Evolutionary conservation across 2,888 invertebrate genomes (phyloP).

Genomic region (Fragum whitleyi): DNA sequence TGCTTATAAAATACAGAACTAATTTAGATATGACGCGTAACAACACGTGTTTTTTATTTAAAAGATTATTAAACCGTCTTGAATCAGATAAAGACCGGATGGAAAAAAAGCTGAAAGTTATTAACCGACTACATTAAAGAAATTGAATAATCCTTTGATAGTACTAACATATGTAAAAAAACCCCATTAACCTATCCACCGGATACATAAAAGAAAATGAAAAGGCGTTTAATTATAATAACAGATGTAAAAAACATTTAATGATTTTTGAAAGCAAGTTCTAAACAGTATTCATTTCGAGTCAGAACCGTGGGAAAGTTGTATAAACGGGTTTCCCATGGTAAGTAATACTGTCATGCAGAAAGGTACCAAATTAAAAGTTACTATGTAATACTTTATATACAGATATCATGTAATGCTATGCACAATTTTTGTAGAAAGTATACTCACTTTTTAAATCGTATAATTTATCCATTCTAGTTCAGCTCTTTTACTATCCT

Average conservation of each 20-base stretch:
- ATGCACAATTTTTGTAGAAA: neutral
- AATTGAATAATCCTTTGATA: neutral
- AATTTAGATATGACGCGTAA: neutral
- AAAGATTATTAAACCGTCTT: neutral
- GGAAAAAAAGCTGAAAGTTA: neutral
- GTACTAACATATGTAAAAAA: too few relatives aligned
- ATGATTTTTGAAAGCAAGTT: too few relatives aligned
- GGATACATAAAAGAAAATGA: too few relatives aligned
- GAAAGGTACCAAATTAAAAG: neutral
- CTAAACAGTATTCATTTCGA: too few relatives aligned
- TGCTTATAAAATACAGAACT: neutral
- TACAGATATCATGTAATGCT: neutral
- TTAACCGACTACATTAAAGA: constrained; percentile 1
- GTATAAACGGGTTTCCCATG: neutral
- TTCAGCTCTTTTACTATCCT: constrained; percentile 16
- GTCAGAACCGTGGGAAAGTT: constrained; percentile 5
- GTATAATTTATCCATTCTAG: constrained; percentile 17
- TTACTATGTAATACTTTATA: neutral
- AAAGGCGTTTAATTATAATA: too few relatives aligned
- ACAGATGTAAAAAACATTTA: too few relatives aligned
- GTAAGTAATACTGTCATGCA: too few relatives aligned
- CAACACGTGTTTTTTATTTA: constrained; percentile 3
- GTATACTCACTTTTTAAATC: neutral
- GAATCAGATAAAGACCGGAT: neutral
- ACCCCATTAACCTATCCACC: too few relatives aligned